phyloP scores from a whole-genome alignment of 2,888 invertebrate species.

The Tortricodes alternella region DNA sequence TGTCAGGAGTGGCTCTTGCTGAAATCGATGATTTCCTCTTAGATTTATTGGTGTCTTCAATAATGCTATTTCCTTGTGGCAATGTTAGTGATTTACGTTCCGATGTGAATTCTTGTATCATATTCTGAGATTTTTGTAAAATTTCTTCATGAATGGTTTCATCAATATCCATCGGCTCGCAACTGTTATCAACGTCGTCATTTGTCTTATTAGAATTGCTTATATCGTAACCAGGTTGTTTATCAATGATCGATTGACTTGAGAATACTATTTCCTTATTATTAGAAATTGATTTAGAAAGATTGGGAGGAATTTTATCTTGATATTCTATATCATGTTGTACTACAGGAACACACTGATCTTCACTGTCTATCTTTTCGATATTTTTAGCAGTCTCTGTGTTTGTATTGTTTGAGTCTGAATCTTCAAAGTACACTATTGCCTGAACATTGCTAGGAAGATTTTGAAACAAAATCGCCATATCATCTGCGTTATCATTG shows the following conservation, averaged over 20 bases:
- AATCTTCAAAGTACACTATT: conserved; percentile 60
- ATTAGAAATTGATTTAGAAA: conserved; percentile 16
- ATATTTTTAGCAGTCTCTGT: conserved; percentile 36
- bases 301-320: not conserved
- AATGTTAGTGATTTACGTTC: not conserved
- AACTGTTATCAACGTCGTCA: conserved; percentile 43
- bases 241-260: conserved; percentile 27
- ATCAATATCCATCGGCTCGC: conserved; percentile 77
- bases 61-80: conserved; percentile 13
- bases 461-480: conserved; percentile 49
- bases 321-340: conserved; percentile 39
- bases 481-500: conserved; percentile 33
- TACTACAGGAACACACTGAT: conserved; percentile 69
- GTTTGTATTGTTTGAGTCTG: conserved; percentile 55
- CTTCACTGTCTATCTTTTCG: conserved; percentile 47
- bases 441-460: conserved; percentile 49
- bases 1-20: not conserved
- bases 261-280: not conserved
- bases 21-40: conserved; percentile 39
- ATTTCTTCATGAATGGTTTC: conserved; percentile 64
- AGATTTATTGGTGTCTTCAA: conserved; percentile 32
- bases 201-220: conserved; percentile 12
- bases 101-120: not conserved
- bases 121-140: conserved; percentile 39
- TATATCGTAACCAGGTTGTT: conserved; percentile 8